Percentiles rank a stretch among this genome's conserved stretches.
These are phyloP conservation scores for Otolemur garnettii DNA, from an alignment of 2,113 vertebrate species.

Conservation along the genomic window DNA sequence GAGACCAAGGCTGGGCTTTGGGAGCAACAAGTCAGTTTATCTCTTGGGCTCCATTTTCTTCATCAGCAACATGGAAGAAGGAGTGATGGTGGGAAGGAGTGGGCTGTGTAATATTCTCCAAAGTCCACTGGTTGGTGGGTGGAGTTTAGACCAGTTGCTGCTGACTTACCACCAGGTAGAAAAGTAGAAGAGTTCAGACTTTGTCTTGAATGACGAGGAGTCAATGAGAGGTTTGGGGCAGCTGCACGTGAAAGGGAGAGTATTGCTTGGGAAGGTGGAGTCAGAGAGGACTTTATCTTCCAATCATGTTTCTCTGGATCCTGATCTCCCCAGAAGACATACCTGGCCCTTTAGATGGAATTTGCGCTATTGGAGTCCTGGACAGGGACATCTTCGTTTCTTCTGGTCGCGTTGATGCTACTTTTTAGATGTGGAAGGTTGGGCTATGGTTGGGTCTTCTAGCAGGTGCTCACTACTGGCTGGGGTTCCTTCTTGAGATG, in stretches of 20 bases:
- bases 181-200: background rate
- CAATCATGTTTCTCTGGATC: background rate
- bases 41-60: background rate
- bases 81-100: background rate
- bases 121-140: background rate
- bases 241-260: background rate
- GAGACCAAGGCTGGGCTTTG: background rate
- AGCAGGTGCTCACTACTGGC: background rate
- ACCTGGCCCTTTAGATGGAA: background rate
- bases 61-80: background rate
- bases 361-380: background rate
- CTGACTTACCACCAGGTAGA: background rate
- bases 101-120: background rate
- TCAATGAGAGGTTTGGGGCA: background rate
- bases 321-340: background rate
- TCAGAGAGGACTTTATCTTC: background rate
- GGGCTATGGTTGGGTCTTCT: constrained; percentile 38
- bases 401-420: background rate
- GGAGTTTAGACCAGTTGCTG: background rate
- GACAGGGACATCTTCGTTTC: background rate
- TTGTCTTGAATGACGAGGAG: background rate
- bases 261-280: background rate
- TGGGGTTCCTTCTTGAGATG: background rate
- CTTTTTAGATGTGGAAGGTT: background rate
- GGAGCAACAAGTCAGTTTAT: background rate